These are phyloP conservation scores for Trichomalopsis sarcophagae DNA, from an alignment of 1,140 invertebrate genomes.

Conservation along the genomic window DNA sequence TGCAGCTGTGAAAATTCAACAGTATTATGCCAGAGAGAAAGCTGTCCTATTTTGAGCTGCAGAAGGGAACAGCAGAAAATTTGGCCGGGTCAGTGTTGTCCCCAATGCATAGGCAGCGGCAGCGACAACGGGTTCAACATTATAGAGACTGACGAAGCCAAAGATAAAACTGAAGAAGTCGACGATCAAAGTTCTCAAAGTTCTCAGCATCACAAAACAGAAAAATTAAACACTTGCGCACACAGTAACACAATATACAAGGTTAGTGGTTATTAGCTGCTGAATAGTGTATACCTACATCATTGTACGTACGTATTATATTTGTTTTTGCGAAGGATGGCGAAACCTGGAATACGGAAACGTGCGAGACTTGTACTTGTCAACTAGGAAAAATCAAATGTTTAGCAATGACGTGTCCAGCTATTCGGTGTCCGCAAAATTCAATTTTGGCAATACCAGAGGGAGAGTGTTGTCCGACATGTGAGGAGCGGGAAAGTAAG, in stretches of 20 bases:
- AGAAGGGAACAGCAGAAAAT: background rate
- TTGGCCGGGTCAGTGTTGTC: conserved; percentile 26
- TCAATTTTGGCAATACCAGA: conserved; percentile 81
- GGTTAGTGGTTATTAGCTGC: background rate
- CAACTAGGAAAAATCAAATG: conserved; percentile 86
- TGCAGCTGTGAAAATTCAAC: conserved; percentile 85
- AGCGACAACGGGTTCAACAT: background rate
- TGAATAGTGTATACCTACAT: too few relatives aligned
- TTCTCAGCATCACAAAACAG: background rate
- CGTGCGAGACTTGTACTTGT: conserved; percentile 90
- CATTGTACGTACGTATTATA: background rate
- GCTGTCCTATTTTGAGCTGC: conserved; percentile 32
- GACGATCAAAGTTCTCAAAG: background rate
- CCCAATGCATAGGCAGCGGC: background rate
- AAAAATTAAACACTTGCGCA: background rate
- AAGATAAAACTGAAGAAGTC: background rate
- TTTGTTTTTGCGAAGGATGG: conserved; percentile 82
- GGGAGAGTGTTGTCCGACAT: conserved; percentile 90
- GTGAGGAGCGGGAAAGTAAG: conserved; percentile 81
- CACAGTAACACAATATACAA: background rate
- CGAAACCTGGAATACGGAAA: conserved; percentile 88
- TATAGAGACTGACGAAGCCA: background rate
- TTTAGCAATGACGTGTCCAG: conserved; percentile 83
- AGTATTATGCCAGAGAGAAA: conserved; percentile 11
- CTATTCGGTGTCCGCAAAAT: conserved; percentile 81